phyloP scores from a whole-genome alignment of 2,888 invertebrate species.

The Desoria tigrina region DNA sequence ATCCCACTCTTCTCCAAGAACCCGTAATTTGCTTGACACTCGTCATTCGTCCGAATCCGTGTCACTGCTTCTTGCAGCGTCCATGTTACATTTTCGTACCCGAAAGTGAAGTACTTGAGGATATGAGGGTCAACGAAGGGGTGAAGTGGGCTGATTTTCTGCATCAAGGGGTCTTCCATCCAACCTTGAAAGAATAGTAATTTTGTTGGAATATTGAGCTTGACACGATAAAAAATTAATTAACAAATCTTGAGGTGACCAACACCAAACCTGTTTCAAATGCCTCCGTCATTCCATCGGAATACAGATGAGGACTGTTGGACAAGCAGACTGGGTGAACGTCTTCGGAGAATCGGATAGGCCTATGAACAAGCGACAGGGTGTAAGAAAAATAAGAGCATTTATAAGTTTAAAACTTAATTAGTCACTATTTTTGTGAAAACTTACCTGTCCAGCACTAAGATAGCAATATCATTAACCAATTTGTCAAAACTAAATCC shows the following conservation, averaged over 20 bases:
- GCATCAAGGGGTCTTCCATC: conserved; percentile 40
- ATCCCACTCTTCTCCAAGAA: conserved; percentile 84
- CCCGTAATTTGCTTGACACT: conserved; percentile 80
- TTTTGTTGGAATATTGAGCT: no score
- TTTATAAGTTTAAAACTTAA: no score
- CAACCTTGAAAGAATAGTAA: no score
- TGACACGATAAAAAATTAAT: no score
- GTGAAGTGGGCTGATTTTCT: conserved; percentile 35
- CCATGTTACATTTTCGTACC: conserved; percentile 43
- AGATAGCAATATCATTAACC: conserved; percentile 77
- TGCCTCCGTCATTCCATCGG: conserved; percentile 74
- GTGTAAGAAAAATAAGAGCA: no score
- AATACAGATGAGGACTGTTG: conserved; percentile 61
- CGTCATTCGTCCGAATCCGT: conserved; percentile 77
- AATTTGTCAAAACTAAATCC: conserved; percentile 44
- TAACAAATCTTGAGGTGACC: no score
- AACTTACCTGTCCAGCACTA: conserved; percentile 77
- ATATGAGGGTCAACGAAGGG: conserved; percentile 40
- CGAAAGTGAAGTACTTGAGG: conserved; percentile 45
- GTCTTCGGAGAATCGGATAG: conserved; percentile 70
- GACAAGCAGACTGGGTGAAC: conserved; percentile 80
- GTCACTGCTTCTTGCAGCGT: conserved; percentile 76
- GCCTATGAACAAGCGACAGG: no score
- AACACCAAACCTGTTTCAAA: conserved; percentile 42
- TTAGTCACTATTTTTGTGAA: no score